Evolutionary conservation across 2,888 invertebrate genomes (phyloP).

Genomic region (Clusia tigrina): DNA sequence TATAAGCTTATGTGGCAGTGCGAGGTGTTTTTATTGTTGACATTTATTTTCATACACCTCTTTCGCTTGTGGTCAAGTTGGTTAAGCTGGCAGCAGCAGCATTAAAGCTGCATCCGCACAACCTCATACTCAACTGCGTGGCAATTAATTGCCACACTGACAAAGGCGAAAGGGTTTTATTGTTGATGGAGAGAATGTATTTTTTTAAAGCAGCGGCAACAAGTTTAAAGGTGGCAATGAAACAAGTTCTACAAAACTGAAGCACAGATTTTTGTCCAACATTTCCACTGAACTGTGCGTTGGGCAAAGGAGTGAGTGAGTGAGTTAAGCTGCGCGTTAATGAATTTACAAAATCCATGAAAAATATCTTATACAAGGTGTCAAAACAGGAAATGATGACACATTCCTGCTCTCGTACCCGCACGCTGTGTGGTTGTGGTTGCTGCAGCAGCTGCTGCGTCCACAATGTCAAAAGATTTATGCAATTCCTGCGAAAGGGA

Average conservation of each 20-base stretch:
- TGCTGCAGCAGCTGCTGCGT: conserved; percentile 18
- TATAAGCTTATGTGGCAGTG: background rate
- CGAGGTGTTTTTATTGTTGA: conserved; percentile 24
- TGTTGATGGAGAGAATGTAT: background rate
- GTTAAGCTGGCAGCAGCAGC: conserved; percentile 13
- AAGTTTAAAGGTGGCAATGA: background rate
- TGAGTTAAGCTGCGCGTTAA: background rate
- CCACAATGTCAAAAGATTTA: no score
- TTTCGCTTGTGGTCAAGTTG: background rate
- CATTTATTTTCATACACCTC: conserved; percentile 12
- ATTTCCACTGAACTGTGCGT: background rate
- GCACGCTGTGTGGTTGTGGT: no score
- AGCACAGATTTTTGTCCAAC: background rate
- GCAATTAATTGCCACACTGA: conserved; percentile 7
- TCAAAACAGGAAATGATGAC: conserved; percentile 44
- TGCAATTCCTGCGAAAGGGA: no score
- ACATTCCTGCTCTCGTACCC: no score
- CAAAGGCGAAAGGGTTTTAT: background rate
- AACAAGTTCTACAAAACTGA: background rate
- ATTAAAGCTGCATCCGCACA: background rate
- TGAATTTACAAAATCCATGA: background rate
- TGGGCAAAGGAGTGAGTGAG: background rate
- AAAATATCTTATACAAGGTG: conserved; percentile 24
- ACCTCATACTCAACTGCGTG: background rate
- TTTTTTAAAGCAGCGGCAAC: background rate